These are phyloP conservation scores for Petrocephalus schoutedeni DNA, from an alignment of 2,797 vertebrate species.

Conservation along the genomic window DNA sequence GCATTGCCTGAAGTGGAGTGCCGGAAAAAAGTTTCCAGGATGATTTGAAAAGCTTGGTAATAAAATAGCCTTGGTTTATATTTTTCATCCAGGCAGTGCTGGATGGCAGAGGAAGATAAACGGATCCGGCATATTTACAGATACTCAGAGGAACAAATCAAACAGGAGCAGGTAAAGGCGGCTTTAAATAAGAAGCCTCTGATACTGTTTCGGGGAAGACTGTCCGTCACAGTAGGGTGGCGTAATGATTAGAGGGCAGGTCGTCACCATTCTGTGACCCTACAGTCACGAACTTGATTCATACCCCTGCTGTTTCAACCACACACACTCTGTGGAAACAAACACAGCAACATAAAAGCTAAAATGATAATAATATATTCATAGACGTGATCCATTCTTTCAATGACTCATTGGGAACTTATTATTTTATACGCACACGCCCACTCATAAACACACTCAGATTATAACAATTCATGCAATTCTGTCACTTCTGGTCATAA, in stretches of 20 bases:
- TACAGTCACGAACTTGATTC: neutral
- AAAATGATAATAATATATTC: no score
- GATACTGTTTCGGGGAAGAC: neutral
- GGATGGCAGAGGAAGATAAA: neutral
- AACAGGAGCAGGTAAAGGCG: neutral
- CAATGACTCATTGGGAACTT: no score
- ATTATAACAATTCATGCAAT: no score
- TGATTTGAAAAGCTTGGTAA: conserved; percentile 4
- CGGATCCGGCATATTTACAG: conserved; percentile 1
- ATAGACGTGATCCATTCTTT: no score
- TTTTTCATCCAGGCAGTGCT: neutral
- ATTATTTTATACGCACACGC: no score
- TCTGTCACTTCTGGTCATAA: no score
- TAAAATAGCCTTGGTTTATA: neutral
- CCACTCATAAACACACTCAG: no score
- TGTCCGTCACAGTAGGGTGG: neutral
- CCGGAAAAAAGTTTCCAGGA: neutral
- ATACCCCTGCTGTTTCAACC: neutral
- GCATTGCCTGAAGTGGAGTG: neutral
- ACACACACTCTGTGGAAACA: no score
- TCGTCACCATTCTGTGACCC: neutral
- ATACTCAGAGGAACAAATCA: neutral
- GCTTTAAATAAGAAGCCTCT: neutral
- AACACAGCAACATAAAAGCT: no score
- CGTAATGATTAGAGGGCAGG: neutral